phyloP scores from a whole-genome alignment of 2,797 vertebrate species.

The Ceryle rudis region DNA sequence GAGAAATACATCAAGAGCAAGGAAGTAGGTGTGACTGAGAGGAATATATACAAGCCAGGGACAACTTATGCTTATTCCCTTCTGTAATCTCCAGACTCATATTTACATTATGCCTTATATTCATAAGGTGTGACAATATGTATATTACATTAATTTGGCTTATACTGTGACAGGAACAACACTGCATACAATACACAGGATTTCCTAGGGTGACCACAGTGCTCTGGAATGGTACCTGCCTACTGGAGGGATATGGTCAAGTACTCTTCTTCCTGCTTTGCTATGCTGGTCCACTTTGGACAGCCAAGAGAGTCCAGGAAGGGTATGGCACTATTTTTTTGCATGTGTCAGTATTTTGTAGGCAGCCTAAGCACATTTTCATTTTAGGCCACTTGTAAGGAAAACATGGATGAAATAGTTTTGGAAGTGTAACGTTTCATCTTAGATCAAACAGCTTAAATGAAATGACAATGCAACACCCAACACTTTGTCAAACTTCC shows the following conservation, averaged over 20 bases:
- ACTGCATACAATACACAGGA: not conserved
- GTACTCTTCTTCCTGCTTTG: not conserved
- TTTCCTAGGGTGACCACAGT: not conserved
- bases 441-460: not conserved
- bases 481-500: rapidly evolving
- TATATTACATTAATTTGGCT: not conserved
- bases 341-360: not conserved
- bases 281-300: not conserved
- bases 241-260: not conserved
- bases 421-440: not conserved
- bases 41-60: not conserved
- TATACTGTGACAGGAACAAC: not conserved
- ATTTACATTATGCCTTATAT: not conserved
- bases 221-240: not conserved
- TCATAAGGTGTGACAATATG: not conserved
- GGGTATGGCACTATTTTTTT: not conserved
- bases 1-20: not conserved
- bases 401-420: not conserved
- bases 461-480: not conserved
- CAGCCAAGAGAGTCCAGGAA: not conserved
- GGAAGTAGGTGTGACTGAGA: not conserved
- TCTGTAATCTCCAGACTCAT: not conserved
- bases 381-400: not conserved
- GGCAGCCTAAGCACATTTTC: not conserved
- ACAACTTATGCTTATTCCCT: not conserved